These are phyloP conservation scores for Heloderma charlesbogerti DNA, from an alignment of 2,113 vertebrate species.

Conservation along the genomic window DNA sequence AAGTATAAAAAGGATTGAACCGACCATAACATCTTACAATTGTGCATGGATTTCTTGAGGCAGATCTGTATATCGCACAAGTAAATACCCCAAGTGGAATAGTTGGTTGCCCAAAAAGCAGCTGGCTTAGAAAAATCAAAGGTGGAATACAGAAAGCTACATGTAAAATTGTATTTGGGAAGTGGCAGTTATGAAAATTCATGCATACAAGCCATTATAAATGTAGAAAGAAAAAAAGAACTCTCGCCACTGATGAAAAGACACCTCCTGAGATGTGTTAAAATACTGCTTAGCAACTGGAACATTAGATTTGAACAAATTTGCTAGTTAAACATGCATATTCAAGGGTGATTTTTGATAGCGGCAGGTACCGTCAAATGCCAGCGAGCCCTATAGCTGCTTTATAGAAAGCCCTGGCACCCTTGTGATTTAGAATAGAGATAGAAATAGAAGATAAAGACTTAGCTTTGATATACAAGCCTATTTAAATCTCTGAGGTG, in stretches of 20 bases:
- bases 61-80: background rate
- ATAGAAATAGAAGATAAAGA: conserved; percentile 73
- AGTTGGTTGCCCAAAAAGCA: background rate
- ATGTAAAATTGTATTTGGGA: background rate
- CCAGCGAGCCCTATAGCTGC: conserved; percentile 59
- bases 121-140: conserved; percentile 11
- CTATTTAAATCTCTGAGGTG: conserved; percentile 72
- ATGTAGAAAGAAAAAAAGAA: background rate
- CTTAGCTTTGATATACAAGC: conserved; percentile 72
- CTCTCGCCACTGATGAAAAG: conserved; percentile 10
- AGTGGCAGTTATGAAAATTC: background rate
- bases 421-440: conserved; percentile 67
- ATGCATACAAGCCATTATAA: background rate
- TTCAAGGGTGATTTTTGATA: conserved; percentile 38
- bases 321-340: conserved; percentile 55
- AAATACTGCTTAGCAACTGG: conserved; percentile 55
- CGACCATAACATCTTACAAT: background rate
- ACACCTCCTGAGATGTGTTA: background rate
- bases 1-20: background rate
- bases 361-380: conserved; percentile 47
- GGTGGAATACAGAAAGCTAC: background rate
- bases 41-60: background rate
- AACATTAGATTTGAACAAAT: conserved; percentile 47
- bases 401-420: conserved; percentile 59
- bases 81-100: background rate